Conservation (phyloP, 1,140 invertebrate genomes). For the Orussus abietinus region DNA sequence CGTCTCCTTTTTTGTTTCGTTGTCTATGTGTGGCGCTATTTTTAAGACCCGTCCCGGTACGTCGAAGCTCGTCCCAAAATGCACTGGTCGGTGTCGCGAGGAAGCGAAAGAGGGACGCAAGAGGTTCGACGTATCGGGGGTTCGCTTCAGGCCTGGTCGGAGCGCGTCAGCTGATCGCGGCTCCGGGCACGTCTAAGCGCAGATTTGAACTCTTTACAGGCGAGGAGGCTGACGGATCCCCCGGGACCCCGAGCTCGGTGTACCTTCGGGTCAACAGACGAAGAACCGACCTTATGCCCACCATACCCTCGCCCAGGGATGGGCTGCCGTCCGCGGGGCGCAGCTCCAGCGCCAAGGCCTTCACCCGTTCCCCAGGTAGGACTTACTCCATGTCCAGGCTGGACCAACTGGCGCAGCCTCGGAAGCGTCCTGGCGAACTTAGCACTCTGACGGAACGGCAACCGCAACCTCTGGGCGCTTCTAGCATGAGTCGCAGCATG, state of each 20-base stretch:
- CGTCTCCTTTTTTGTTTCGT: no score
- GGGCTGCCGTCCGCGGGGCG: conserved; percentile 51
- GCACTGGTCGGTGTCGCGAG: no score
- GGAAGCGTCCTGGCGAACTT: conserved; percentile 58
- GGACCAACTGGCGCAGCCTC: conserved; percentile 76
- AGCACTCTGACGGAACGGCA: conserved; percentile 51
- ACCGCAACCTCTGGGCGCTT: conserved; percentile 45
- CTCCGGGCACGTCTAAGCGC: conserved; percentile 34
- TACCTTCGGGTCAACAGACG: conserved; percentile 73
- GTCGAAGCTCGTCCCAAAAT: no score
- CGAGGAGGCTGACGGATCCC: conserved; percentile 56
- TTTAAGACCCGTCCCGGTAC: no score
- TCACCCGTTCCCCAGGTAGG: conserved; percentile 75
- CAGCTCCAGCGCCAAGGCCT: conserved; percentile 56
- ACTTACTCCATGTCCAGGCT: conserved; percentile 88
- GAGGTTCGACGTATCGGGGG: no score
- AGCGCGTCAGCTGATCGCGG: conserved; percentile 16
- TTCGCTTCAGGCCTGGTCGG: no score
- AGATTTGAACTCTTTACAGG: conserved; percentile 48
- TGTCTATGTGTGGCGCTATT: no score
- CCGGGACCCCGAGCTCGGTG: conserved; percentile 50
- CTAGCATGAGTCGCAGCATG: conserved; percentile 66
- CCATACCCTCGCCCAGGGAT: conserved; percentile 72
- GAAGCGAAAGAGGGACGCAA: no score
- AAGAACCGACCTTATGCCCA: conserved; percentile 86